Conservation (phyloP, 2,113 vertebrate species). For the Eclectus roratus region DNA sequence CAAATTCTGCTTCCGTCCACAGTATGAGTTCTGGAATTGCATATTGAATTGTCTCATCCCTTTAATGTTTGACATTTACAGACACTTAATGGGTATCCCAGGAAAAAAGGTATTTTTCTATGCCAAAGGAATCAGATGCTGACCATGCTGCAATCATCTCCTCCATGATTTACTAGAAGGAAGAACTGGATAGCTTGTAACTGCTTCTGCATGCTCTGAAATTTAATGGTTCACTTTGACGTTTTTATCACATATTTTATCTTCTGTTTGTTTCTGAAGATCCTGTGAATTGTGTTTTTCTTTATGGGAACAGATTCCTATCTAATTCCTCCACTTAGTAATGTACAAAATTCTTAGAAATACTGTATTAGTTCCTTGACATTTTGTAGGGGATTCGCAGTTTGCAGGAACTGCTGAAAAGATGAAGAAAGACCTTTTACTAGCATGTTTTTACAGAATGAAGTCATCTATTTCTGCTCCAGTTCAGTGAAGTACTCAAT, state of each 20-base stretch:
- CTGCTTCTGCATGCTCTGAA: background rate
- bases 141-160: background rate
- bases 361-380: background rate
- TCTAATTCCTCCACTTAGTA: background rate
- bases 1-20: background rate
- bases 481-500: slow-evolving; percentile 12
- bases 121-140: background rate
- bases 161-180: background rate
- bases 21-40: background rate
- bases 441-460: background rate
- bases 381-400: background rate
- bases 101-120: background rate
- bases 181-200: background rate
- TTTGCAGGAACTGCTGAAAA: slow-evolving; percentile 18
- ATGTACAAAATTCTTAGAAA: background rate
- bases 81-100: background rate
- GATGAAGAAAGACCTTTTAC: background rate
- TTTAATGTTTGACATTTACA: background rate
- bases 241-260: background rate
- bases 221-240: background rate
- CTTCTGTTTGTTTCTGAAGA: background rate
- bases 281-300: background rate
- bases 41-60: background rate
- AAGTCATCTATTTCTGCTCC: background rate
- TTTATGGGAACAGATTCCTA: background rate